Conservation (phyloP, 2,888 invertebrate species). For the Pteria penguin region DNA sequence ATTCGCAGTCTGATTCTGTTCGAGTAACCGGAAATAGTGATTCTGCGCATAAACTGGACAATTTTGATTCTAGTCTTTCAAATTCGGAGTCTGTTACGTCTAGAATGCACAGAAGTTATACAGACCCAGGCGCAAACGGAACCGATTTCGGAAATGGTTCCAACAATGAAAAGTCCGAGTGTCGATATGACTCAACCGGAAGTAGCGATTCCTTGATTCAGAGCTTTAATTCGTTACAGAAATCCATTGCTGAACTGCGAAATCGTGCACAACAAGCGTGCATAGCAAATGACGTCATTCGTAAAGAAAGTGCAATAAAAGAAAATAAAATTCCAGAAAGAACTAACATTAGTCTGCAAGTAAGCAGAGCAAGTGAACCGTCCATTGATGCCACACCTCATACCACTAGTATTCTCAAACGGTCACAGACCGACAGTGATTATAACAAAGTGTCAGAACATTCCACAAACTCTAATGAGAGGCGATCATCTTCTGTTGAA, state of each 20-base stretch:
- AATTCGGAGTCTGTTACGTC: background rate
- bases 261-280: slow-evolving; percentile 28
- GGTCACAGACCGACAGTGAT: background rate
- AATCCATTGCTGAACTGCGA: slow-evolving; percentile 18
- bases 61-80: background rate
- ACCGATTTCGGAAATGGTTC: background rate
- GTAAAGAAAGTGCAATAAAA: background rate
- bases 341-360: background rate
- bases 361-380: background rate
- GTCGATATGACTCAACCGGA: slow-evolving; percentile 13
- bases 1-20: too few species aligned
- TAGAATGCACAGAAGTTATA: background rate
- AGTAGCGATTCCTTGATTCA: slow-evolving; percentile 14
- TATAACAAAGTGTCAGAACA: background rate
- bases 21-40: too few species aligned
- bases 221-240: slow-evolving; percentile 29
- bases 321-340: background rate
- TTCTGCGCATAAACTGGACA: background rate
- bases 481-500: background rate
- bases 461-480: background rate
- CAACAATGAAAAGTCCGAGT: background rate
- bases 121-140: slow-evolving; percentile 1
- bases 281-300: slow-evolving; percentile 7
- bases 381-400: background rate
- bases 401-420: background rate